Conservation (phyloP, 2,797 vertebrate species). For the Anguilla obscura region DNA sequence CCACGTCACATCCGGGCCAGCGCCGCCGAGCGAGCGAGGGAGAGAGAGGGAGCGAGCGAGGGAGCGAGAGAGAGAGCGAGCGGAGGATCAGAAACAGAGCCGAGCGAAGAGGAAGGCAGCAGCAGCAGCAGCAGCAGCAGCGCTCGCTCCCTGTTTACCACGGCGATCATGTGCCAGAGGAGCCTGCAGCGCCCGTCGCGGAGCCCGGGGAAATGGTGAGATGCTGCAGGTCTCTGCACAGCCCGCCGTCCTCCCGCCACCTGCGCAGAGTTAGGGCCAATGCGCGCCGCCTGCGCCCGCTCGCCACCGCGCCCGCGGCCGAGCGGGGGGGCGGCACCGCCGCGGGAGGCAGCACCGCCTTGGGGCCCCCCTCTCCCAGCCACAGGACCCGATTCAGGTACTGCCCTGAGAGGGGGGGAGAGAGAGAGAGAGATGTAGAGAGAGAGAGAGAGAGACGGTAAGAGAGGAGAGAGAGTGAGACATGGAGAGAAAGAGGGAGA, state of each 20-base stretch:
- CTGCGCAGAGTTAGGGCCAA: slow-evolving; percentile 81
- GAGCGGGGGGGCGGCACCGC: slow-evolving; percentile 59
- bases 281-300: slow-evolving; percentile 72
- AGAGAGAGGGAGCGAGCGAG: not conserved
- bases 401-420: slow-evolving; percentile 42
- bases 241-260: slow-evolving; percentile 73
- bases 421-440: slow-evolving; percentile 21
- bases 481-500: not conserved
- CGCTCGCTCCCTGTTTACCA: slow-evolving; percentile 52
- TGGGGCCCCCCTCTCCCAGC: slow-evolving; percentile 57
- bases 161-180: slow-evolving; percentile 80
- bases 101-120: slow-evolving; percentile 37
- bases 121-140: not conserved
- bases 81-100: slow-evolving; percentile 20
- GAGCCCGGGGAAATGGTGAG: slow-evolving; percentile 85
- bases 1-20: slow-evolving; percentile 55
- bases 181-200: slow-evolving; percentile 74
- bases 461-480: not conserved
- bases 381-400: slow-evolving; percentile 83
- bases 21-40: slow-evolving; percentile 27
- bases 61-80: not conserved
- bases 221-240: slow-evolving; percentile 78
- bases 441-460: not conserved
- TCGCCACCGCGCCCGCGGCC: slow-evolving; percentile 60
- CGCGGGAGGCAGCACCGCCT: slow-evolving; percentile 56